A percentile compares a stretch with the other conserved stretches of the same genome.
Evolutionary conservation across 2,888 invertebrate species (phyloP).

Genomic region (Heliconius cydno): DNA sequence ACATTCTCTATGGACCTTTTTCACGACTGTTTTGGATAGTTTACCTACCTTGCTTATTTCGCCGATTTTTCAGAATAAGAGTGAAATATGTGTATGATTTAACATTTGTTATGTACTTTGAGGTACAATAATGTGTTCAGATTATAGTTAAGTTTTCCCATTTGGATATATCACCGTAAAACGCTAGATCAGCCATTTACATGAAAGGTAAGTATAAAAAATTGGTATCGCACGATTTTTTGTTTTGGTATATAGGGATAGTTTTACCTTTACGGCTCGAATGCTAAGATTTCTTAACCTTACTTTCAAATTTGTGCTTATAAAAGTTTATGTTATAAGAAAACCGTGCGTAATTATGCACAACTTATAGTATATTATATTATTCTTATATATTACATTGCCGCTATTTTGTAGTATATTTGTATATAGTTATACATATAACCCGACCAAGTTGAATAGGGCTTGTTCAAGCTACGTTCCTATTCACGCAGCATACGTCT

Average conservation of each 20-base stretch:
- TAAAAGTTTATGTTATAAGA: conserved; percentile 54
- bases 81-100: conserved; percentile 71
- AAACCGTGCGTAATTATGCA: conserved; percentile 56
- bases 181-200: conserved; percentile 80
- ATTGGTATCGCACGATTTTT: conserved; percentile 75
- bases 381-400: conserved; percentile 72
- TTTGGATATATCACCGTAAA: conserved; percentile 58
- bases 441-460: conserved; percentile 67
- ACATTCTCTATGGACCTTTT: conserved; percentile 77
- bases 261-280: conserved; percentile 55
- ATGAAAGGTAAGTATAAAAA: conserved; percentile 83
- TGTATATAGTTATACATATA: conserved; percentile 63
- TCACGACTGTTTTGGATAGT: conserved; percentile 84
- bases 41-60: conserved; percentile 79
- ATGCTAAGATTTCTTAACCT: conserved; percentile 39
- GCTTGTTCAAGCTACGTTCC: conserved; percentile 63
- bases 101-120: conserved; percentile 58
- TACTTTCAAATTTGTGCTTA: conserved; percentile 40
- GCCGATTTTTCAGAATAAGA: conserved; percentile 77
- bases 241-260: conserved; percentile 59
- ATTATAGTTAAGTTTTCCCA: conserved; percentile 61
- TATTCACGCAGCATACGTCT: conserved; percentile 54
- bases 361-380: conserved; percentile 60
- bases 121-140: conserved; percentile 68
- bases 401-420: conserved; percentile 77